Percentiles rank a stretch among this genome's conserved stretches.
Conservation (phyloP, 2,113 vertebrate species). For the Datnioides undecimradiatus region DNA sequence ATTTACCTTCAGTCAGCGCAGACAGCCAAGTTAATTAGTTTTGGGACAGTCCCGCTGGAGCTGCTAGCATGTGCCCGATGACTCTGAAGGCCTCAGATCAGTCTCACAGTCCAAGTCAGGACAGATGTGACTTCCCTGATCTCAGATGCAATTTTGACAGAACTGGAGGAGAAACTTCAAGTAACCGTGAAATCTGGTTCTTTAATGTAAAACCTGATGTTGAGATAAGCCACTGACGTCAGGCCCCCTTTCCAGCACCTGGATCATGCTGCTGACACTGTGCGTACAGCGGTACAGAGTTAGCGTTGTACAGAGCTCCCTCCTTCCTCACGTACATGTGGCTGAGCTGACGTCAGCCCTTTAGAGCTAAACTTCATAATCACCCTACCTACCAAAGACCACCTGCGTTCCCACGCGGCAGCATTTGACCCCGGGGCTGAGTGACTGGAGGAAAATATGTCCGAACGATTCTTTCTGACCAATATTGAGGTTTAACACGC, state of each 20-base stretch:
- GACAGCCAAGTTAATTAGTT: too few relatives aligned
- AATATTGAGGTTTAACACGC: background rate
- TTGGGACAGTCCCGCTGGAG: background rate
- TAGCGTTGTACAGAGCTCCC: background rate
- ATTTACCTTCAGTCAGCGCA: background rate
- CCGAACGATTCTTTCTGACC: background rate
- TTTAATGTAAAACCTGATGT: background rate
- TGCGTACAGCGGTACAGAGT: background rate
- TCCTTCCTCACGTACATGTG: background rate
- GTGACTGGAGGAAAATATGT: background rate
- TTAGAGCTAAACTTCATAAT: background rate
- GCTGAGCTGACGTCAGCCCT: background rate
- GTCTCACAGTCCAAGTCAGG: background rate
- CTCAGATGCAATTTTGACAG: background rate
- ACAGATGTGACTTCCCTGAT: background rate
- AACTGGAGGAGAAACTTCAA: background rate
- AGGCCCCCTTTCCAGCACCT: background rate
- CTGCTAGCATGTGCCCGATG: background rate
- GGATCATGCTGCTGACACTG: slow-evolving; percentile 20
- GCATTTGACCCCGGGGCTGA: background rate
- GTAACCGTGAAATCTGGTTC: background rate
- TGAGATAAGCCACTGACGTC: background rate
- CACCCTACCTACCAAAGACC: background rate
- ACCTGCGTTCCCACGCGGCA: background rate
- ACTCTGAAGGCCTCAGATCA: background rate